phyloP scores from a whole-genome alignment of 2,113 vertebrate species.

The Burhinus oedicnemus region DNA sequence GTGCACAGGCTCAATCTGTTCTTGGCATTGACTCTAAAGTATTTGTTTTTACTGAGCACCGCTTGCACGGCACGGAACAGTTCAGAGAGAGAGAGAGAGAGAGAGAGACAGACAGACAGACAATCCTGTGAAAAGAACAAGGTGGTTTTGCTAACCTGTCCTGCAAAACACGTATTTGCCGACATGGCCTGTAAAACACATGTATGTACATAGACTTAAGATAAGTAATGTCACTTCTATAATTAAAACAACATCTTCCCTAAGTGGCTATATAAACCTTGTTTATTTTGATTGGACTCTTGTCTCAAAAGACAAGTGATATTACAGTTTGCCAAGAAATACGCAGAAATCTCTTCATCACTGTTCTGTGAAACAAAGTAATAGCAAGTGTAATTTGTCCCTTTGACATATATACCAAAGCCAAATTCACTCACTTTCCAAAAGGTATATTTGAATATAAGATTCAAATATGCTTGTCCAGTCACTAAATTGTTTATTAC shows the following conservation, averaged over 20 bases:
- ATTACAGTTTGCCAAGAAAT: not conserved
- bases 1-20: not conserved
- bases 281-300: not conserved
- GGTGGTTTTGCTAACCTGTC: not conserved
- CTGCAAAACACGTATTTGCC: not conserved
- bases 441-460: not conserved
- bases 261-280: not conserved
- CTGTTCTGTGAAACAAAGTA: not conserved
- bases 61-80: not conserved
- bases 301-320: not conserved
- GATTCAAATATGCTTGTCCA: not conserved
- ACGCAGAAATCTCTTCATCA: not conserved
- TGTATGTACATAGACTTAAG: not conserved
- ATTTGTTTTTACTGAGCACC: not conserved
- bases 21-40: not conserved
- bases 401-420: not conserved
- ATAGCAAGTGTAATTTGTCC: not conserved
- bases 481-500: not conserved
- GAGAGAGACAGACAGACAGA: not conserved
- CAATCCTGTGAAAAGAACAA: not conserved
- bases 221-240: not conserved
- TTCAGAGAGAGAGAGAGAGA: not conserved
- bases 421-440: not conserved
- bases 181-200: not conserved
- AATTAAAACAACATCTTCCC: not conserved